Evolutionary conservation across 2,797 vertebrate species (phyloP).

Genomic region (Rhodeus uyekii): DNA sequence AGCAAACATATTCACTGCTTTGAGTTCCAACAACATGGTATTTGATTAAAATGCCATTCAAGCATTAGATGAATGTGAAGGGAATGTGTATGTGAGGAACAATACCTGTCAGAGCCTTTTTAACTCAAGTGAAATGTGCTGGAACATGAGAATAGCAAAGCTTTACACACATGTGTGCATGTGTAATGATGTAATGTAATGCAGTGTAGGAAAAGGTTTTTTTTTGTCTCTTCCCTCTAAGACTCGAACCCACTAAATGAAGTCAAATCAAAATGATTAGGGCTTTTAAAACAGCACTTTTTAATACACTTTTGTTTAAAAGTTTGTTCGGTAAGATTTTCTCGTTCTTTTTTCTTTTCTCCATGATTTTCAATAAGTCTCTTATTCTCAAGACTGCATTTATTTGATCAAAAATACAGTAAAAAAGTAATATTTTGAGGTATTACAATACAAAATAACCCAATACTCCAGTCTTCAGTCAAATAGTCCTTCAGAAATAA

Average conservation of each 20-base stretch:
- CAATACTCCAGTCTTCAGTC: not conserved
- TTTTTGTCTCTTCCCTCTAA: not conserved
- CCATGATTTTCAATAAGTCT: too few species aligned
- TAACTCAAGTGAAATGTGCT: conserved; percentile 28
- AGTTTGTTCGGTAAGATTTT: not conserved
- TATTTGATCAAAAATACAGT: not conserved
- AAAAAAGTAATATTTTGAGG: not conserved
- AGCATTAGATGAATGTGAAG: conserved; percentile 24
- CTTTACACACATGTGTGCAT: not conserved
- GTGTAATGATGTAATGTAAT: conserved; percentile 11
- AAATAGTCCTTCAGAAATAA: not conserved
- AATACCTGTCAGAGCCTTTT: conserved; percentile 34
- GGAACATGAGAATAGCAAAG: conserved; percentile 26
- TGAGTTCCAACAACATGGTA: conserved; percentile 27
- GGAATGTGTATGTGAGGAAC: conserved; percentile 38
- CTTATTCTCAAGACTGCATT: not conserved
- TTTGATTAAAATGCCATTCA: conserved; percentile 45
- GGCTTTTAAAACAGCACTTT: not conserved
- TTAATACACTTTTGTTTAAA: not conserved
- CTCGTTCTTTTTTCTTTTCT: too few species aligned
- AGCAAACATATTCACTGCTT: conserved; percentile 33
- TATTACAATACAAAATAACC: not conserved
- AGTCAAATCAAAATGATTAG: not conserved
- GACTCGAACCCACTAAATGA: not conserved
- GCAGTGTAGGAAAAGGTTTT: not conserved